Evolutionary conservation across 92 coral and sea anemone genomes (phyloP).

Genomic region (Heteractis magnifica): DNA sequence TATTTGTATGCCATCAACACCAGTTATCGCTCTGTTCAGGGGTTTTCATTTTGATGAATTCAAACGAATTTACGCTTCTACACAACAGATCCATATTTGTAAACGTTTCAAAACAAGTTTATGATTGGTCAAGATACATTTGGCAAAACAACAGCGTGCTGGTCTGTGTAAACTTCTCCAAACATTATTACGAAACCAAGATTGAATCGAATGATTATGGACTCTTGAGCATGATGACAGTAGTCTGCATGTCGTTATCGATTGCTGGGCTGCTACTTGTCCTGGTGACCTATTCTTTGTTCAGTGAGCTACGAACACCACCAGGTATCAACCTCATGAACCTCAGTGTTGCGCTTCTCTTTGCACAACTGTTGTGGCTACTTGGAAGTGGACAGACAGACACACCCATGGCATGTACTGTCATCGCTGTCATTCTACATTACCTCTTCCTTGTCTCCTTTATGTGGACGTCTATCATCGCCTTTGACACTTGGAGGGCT

Average conservation of each 20-base stretch:
- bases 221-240: neutral
- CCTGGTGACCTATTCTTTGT: slow-evolving; percentile 53
- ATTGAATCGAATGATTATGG: neutral
- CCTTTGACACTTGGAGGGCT: slow-evolving; percentile 65
- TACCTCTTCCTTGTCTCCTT: slow-evolving; percentile 52
- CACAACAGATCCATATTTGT: slow-evolving; percentile 30
- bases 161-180: slow-evolving; percentile 16
- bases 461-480: slow-evolving; percentile 65
- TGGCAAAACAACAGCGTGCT: slow-evolving; percentile 9
- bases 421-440: slow-evolving; percentile 52
- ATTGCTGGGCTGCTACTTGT: slow-evolving; percentile 29
- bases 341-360: slow-evolving; percentile 35
- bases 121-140: slow-evolving; percentile 15
- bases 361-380: slow-evolving; percentile 51
- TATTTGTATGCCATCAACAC: slow-evolving; percentile 15
- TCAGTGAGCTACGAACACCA: slow-evolving; percentile 63
- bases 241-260: slow-evolving; percentile 35
- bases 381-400: slow-evolving; percentile 39
- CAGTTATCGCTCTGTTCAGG: slow-evolving; percentile 27
- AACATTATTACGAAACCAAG: neutral
- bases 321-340: slow-evolving; percentile 65
- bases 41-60: slow-evolving; percentile 18
- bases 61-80: slow-evolving; percentile 13
- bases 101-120: slow-evolving; percentile 18
- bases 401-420: slow-evolving; percentile 34